These are phyloP conservation scores for Agapetus fuscipes DNA, from an alignment of 2,888 invertebrate species.

Conservation along the genomic window DNA sequence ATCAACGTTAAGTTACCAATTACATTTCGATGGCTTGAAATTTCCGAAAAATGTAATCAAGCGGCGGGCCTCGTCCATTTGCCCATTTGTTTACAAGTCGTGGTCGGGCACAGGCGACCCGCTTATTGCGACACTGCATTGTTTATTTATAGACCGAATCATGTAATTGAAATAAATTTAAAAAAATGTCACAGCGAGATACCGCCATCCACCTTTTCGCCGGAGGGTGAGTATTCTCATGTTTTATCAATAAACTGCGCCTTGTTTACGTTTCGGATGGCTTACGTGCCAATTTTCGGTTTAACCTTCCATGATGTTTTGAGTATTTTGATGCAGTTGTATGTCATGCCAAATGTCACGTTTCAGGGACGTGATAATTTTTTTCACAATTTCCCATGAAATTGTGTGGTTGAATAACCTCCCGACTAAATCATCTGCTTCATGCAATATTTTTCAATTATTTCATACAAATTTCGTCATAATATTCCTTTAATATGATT, in stretches of 20 bases:
- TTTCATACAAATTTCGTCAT: no score
- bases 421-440: no score
- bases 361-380: slow-evolving; percentile 12
- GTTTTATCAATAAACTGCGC: slow-evolving; percentile 2
- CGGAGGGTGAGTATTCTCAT: slow-evolving; percentile 69
- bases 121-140: slow-evolving; percentile 26
- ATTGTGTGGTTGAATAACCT: no score
- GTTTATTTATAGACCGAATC: slow-evolving; percentile 48
- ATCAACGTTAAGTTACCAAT: no score
- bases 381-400: no score
- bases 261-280: slow-evolving; percentile 10
- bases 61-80: slow-evolving; percentile 6
- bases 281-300: background rate
- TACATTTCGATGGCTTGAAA: no score
- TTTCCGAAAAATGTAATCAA: slow-evolving; percentile 1
- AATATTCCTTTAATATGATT: no score
- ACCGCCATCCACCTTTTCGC: slow-evolving; percentile 89
- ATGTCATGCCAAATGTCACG: slow-evolving; percentile 15
- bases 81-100: slow-evolving; percentile 18
- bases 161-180: slow-evolving; percentile 33
- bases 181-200: slow-evolving; percentile 64
- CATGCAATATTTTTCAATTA: no score
- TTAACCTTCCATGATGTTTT: slow-evolving; percentile 11
- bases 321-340: slow-evolving; percentile 8
- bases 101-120: slow-evolving; percentile 12